A percentile compares a stretch with the other conserved stretches of the same genome.
Evolutionary conservation across 2,113 vertebrate species (phyloP).

Genomic region (Mormyrus iriodes): DNA sequence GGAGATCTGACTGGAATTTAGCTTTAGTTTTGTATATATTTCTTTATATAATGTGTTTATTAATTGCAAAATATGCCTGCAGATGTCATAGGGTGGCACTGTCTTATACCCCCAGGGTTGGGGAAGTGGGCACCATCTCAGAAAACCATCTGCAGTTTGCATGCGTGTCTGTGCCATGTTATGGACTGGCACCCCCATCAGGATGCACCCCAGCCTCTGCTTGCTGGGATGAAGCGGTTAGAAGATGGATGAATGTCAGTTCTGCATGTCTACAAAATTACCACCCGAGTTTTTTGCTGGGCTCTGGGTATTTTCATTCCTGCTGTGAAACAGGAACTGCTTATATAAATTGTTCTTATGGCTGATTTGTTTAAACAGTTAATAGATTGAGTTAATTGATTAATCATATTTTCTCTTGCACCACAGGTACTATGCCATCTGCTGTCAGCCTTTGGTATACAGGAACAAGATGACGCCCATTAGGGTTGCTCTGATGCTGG

Average conservation of each 20-base stretch:
- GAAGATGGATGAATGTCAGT: background rate
- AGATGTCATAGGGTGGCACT: background rate
- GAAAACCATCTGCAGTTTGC: too few species aligned
- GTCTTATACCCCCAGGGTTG: background rate
- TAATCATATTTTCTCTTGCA: background rate
- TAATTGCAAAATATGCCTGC: background rate
- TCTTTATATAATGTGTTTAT: background rate
- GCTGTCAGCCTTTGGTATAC: constrained; percentile 71
- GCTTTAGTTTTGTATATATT: background rate
- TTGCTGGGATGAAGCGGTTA: background rate
- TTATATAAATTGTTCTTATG: background rate
- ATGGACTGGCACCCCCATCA: background rate
- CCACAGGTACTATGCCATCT: constrained; percentile 69
- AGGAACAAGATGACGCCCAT: constrained; percentile 69
- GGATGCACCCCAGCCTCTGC: background rate
- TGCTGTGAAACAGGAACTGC: background rate
- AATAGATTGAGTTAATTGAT: background rate
- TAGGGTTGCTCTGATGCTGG: constrained; percentile 63
- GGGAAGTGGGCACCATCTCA: background rate
- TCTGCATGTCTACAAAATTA: background rate
- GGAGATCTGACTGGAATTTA: background rate
- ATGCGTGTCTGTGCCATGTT: background rate
- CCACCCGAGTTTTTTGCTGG: too few species aligned
- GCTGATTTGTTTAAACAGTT: background rate
- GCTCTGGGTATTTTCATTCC: background rate